phyloP scores from a whole-genome alignment of 2,797 vertebrate species.

The Periophthalmus magnuspinnatus region DNA sequence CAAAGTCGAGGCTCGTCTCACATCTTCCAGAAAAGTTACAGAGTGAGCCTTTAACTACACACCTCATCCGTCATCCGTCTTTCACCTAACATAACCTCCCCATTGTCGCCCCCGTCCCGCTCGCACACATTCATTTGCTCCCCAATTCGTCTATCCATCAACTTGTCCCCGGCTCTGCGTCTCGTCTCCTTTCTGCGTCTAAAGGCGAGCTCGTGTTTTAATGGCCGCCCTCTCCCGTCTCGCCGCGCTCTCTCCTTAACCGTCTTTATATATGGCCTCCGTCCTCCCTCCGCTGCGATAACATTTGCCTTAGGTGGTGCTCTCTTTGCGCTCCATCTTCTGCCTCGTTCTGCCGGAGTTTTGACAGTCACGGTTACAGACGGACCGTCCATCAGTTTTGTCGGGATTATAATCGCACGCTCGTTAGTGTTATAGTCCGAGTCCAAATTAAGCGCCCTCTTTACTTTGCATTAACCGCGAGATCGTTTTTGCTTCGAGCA shows the following conservation, averaged over 20 bases:
- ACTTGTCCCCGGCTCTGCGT: constrained; percentile 34
- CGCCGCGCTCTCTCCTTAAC: constrained; percentile 15
- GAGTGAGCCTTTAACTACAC: not conserved
- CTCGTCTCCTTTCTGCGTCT: constrained; percentile 36
- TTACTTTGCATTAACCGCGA: not conserved
- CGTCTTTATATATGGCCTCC: constrained; percentile 15
- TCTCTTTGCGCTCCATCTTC: not conserved
- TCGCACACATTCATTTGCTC: constrained; percentile 20
- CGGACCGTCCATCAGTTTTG: constrained; percentile 6
- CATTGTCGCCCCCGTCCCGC: not conserved
- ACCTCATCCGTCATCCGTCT: constrained; percentile 20
- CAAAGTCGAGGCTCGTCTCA: too few species aligned
- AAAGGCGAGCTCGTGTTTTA: constrained; percentile 46
- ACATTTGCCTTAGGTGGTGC: constrained; percentile 3
- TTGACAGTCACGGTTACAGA: constrained; percentile 15
- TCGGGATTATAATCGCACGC: constrained; percentile 16
- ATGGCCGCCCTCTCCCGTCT: constrained; percentile 45
- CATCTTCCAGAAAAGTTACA: too few species aligned
- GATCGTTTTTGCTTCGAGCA: constrained; percentile 7
- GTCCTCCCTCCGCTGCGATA: not conserved
- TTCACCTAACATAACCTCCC: constrained; percentile 30
- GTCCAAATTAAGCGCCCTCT: constrained; percentile 5
- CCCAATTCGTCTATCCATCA: constrained; percentile 53
- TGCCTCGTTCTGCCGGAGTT: not conserved
- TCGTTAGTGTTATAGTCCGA: constrained; percentile 22